phyloP scores from a whole-genome alignment of 2,113 vertebrate genomes.

The mouse (Mus musculus) region DNA sequence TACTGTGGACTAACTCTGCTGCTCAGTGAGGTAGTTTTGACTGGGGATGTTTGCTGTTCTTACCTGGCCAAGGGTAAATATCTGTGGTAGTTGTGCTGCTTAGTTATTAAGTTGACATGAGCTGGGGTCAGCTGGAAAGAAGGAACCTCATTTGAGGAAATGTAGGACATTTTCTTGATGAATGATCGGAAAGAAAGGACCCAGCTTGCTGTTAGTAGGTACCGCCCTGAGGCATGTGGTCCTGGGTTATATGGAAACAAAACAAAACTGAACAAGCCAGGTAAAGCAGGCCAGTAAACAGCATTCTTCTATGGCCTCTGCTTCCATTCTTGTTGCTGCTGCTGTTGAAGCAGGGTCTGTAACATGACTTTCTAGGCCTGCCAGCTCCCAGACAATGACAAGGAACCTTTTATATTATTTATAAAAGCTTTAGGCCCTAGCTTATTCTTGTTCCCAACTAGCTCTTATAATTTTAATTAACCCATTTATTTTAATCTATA shows the following conservation, averaged over 20 bases:
- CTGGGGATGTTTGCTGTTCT: background rate
- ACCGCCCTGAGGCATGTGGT: background rate
- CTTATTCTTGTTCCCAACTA: too few species aligned
- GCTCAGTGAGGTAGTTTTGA: background rate
- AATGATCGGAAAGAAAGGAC: background rate
- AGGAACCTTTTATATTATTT: too few species aligned
- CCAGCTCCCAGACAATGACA: too few species aligned
- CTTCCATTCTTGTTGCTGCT: background rate
- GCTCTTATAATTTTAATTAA: too few species aligned
- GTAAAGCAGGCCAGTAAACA: background rate
- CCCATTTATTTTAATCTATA: too few species aligned
- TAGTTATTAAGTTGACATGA: background rate
- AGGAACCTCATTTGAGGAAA: background rate
- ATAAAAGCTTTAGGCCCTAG: too few species aligned
- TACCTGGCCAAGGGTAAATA: background rate
- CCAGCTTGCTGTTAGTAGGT: background rate
- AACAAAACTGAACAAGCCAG: background rate
- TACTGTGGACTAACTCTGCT: background rate
- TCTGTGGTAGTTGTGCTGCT: background rate
- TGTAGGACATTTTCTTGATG: background rate
- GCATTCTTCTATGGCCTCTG: background rate
- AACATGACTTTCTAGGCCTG: too few species aligned
- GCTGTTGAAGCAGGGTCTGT: background rate
- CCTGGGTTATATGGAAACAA: background rate
- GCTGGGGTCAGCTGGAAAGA: background rate